Conservation (phyloP, 2,888 invertebrate species). For the Hypomecis atomaria region DNA sequence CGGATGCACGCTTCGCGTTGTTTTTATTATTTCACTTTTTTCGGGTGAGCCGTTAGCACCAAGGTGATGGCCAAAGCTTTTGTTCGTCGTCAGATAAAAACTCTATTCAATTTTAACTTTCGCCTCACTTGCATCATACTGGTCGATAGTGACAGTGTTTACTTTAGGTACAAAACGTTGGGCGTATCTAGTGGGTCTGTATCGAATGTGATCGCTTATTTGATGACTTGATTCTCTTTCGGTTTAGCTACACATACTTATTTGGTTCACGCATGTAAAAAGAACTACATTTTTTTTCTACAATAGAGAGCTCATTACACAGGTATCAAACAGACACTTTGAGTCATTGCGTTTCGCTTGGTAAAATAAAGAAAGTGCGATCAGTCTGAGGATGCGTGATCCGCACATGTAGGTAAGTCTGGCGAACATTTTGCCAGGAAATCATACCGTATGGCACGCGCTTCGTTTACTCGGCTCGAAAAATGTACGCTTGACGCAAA, state of each 20-base stretch:
- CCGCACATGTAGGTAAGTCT: slow-evolving; percentile 61
- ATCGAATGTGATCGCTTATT: slow-evolving; percentile 9
- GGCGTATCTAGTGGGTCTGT: slow-evolving; percentile 6
- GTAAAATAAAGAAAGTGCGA: slow-evolving; percentile 63
- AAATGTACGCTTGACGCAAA: slow-evolving; percentile 83
- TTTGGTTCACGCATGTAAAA: slow-evolving; percentile 31
- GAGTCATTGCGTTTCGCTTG: slow-evolving; percentile 55
- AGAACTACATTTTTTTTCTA: slow-evolving; percentile 12
- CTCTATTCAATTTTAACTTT: slow-evolving; percentile 11
- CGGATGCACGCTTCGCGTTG: slow-evolving; percentile 72
- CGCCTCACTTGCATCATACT: slow-evolving; percentile 12
- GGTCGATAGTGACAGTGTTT: slow-evolving; percentile 18
- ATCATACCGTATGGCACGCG: slow-evolving; percentile 72
- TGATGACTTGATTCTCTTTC: no score
- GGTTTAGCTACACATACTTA: no score
- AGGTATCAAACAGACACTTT: slow-evolving; percentile 42
- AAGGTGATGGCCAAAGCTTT: slow-evolving; percentile 71
- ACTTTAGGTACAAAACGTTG: slow-evolving; percentile 2
- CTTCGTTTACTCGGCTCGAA: slow-evolving; percentile 77
- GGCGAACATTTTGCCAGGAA: slow-evolving; percentile 77
- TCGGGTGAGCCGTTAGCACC: slow-evolving; percentile 61
- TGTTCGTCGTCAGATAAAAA: slow-evolving; percentile 31
- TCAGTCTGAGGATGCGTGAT: slow-evolving; percentile 66
- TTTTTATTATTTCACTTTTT: slow-evolving; percentile 78
- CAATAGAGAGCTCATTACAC: slow-evolving; percentile 35